Conservation (phyloP, 2,888 invertebrate genomes). For the Plusia festucae region DNA sequence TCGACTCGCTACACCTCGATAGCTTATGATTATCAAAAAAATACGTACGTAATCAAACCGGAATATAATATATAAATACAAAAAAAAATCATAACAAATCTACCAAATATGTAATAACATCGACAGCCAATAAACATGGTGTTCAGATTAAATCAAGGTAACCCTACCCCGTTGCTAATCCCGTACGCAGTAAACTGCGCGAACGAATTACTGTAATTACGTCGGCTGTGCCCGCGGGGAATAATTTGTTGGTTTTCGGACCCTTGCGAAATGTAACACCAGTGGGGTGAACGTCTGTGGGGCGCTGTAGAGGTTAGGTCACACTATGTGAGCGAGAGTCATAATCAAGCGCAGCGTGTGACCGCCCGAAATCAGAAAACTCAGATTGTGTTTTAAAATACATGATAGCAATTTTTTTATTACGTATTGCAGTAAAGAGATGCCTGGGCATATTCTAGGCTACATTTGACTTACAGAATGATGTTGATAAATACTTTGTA, state of each 20-base stretch:
- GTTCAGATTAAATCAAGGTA: constrained; percentile 59
- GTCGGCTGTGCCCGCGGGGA: constrained; percentile 70
- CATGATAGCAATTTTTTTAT: too few species aligned
- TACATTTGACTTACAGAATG: too few species aligned
- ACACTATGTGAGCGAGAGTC: constrained; percentile 4
- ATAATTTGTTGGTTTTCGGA: constrained; percentile 67
- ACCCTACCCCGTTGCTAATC: constrained; percentile 58
- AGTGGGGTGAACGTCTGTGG: constrained; percentile 43
- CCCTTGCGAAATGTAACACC: constrained; percentile 61
- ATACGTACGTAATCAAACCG: too few species aligned
- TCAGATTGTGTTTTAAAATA: not conserved
- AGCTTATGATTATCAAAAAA: too few species aligned
- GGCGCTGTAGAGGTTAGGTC: constrained; percentile 34
- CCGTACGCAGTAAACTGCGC: constrained; percentile 70
- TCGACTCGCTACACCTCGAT: too few species aligned
- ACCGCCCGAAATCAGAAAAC: not conserved
- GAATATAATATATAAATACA: not conserved
- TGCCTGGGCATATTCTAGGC: too few species aligned
- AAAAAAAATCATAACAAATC: not conserved
- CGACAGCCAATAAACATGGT: constrained; percentile 32
- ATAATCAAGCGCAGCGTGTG: not conserved
- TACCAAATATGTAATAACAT: constrained; percentile 27
- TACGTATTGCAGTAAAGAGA: too few species aligned
- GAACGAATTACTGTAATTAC: constrained; percentile 84
- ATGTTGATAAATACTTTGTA: too few species aligned